Conservation (phyloP, 2,113 vertebrate species). For the Lynx canadensis region DNA sequence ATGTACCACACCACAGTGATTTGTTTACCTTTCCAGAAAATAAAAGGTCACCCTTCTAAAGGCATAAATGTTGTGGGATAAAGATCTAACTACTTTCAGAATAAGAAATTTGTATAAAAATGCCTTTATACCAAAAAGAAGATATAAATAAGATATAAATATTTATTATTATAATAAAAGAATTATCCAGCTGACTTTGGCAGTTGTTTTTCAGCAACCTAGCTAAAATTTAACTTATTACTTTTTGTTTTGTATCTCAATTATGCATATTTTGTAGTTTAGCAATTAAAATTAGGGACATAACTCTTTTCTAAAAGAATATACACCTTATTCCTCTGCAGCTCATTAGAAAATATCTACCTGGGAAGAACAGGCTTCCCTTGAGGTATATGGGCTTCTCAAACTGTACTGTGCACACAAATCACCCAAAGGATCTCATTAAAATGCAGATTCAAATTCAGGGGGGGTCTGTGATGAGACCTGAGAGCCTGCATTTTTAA, state of each 20-base stretch:
- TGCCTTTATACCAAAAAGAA: background rate
- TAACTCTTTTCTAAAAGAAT: constrained; percentile 40
- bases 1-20: background rate
- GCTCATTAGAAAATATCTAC: constrained; percentile 46
- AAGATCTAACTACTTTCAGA: background rate
- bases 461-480: background rate
- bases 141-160: background rate
- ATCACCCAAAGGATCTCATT: constrained; percentile 56
- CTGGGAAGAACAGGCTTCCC: background rate
- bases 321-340: background rate
- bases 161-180: background rate
- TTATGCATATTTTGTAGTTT: constrained; percentile 7
- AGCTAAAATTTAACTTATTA: constrained; percentile 28
- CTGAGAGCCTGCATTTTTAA: background rate
- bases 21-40: background rate
- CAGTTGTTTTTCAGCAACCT: constrained; percentile 22
- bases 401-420: constrained; percentile 34
- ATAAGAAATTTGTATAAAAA: background rate
- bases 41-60: background rate
- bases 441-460: constrained; percentile 51
- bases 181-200: background rate
- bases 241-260: background rate
- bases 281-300: constrained; percentile 46
- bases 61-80: background rate
- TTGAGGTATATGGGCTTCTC: background rate